Evolutionary conservation across 2,888 invertebrate species (phyloP).

Genomic region (Therioaphis trifolii): DNA sequence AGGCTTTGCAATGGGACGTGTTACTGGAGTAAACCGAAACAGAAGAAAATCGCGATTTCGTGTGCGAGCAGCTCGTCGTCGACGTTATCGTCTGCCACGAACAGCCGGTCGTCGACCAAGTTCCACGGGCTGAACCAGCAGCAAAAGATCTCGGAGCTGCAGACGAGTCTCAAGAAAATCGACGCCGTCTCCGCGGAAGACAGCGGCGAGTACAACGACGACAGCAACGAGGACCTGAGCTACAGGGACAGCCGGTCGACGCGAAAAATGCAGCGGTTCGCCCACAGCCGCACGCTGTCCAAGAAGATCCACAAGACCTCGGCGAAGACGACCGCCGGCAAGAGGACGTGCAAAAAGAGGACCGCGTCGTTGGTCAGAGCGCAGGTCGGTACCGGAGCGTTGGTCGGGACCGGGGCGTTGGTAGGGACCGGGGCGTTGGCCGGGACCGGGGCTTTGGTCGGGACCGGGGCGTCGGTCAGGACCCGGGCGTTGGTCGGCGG

Average conservation of each 20-base stretch:
- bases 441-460: neutral
- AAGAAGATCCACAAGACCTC: slow-evolving; percentile 15
- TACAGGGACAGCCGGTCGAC: slow-evolving; percentile 27
- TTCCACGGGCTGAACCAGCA: neutral
- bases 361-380: neutral
- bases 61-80: neutral
- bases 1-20: slow-evolving; percentile 54
- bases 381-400: neutral
- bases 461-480: too few species aligned
- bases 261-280: neutral
- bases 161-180: neutral
- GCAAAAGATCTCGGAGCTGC: neutral
- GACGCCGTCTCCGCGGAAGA: neutral
- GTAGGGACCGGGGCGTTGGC: neutral
- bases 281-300: neutral
- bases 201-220: slow-evolving; percentile 11
- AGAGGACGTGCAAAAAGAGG: too few species aligned
- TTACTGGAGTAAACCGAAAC: slow-evolving; percentile 35
- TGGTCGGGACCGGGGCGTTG: neutral
- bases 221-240: slow-evolving; percentile 36
- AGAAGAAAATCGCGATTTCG: neutral
- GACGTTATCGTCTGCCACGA: neutral
- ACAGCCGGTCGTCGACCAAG: neutral
- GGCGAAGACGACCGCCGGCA: neutral
- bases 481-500: neutral